These are phyloP conservation scores for Paracanthobrama guichenoti DNA, from an alignment of 2,113 vertebrate genomes.

Conservation along the genomic window DNA sequence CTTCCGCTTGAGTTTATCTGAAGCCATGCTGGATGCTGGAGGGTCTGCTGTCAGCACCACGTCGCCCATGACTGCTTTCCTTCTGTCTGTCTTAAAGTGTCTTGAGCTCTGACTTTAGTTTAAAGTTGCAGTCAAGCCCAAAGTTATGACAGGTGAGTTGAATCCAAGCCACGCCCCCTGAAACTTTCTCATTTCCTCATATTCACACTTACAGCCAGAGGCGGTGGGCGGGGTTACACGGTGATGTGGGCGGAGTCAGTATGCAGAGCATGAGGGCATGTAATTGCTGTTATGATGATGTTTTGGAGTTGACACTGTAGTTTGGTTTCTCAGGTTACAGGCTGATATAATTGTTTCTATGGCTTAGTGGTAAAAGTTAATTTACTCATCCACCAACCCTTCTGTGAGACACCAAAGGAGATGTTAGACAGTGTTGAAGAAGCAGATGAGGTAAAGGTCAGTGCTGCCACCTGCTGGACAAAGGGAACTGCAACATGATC, in stretches of 20 bases:
- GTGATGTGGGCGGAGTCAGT: background rate
- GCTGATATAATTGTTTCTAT: background rate
- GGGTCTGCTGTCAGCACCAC: background rate
- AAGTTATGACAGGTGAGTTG: background rate
- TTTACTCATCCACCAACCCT: background rate
- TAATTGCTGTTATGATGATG: background rate
- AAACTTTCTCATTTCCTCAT: background rate
- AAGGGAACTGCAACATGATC: background rate
- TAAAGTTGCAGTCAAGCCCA: constrained; percentile 17
- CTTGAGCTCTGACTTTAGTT: constrained; percentile 1
- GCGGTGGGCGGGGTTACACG: background rate
- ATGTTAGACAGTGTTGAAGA: no score
- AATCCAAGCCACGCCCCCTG: background rate
- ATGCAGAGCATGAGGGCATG: background rate
- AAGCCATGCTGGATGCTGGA: background rate
- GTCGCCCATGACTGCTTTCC: background rate
- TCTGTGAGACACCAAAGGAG: no score
- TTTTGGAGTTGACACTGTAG: background rate
- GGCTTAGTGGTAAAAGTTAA: background rate
- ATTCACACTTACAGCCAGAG: background rate
- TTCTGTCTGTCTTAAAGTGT: background rate
- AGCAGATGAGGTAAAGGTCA: background rate
- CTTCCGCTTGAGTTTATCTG: constrained; percentile 1
- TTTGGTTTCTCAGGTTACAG: background rate
- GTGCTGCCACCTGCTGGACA: constrained; percentile 22